These are phyloP conservation scores for Trypoxylon attenuatum DNA, from an alignment of 2,888 invertebrate genomes.

Conservation along the genomic window DNA sequence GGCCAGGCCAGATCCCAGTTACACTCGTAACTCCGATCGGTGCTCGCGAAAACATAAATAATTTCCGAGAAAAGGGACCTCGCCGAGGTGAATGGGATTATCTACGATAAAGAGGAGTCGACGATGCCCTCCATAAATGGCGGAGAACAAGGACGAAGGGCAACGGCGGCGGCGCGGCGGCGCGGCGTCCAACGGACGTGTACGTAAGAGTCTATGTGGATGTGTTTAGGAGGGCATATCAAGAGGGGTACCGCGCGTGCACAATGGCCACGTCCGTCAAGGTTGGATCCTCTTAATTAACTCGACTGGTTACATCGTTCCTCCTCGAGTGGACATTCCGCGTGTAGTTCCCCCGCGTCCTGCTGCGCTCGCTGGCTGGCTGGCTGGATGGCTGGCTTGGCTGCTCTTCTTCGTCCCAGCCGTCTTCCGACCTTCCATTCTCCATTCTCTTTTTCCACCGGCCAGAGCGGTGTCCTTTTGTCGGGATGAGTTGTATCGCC, in stretches of 20 bases:
- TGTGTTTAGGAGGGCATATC: conserved; percentile 54
- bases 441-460: conserved; percentile 43
- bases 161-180: no score
- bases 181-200: conserved; percentile 48
- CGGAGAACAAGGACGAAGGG: conserved; percentile 54
- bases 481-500: conserved; percentile 61
- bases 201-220: conserved; percentile 50
- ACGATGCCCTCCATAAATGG: conserved; percentile 49
- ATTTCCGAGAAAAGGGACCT: background rate
- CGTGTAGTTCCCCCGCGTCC: conserved; percentile 34
- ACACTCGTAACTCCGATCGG: background rate
- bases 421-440: conserved; percentile 48
- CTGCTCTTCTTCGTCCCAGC: conserved; percentile 39
- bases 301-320: conserved; percentile 60
- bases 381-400: conserved; percentile 40
- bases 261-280: conserved; percentile 70
- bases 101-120: conserved; percentile 28
- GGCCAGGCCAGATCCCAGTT: background rate
- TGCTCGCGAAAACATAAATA: background rate
- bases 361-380: no score
- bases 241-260: conserved; percentile 43
- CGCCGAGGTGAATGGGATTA: conserved; percentile 10
- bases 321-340: conserved; percentile 50
- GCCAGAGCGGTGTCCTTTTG: conserved; percentile 61
- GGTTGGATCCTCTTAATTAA: conserved; percentile 70